phyloP scores from a whole-genome alignment of 2,888 invertebrate species.

The Drosophila crucigera region DNA sequence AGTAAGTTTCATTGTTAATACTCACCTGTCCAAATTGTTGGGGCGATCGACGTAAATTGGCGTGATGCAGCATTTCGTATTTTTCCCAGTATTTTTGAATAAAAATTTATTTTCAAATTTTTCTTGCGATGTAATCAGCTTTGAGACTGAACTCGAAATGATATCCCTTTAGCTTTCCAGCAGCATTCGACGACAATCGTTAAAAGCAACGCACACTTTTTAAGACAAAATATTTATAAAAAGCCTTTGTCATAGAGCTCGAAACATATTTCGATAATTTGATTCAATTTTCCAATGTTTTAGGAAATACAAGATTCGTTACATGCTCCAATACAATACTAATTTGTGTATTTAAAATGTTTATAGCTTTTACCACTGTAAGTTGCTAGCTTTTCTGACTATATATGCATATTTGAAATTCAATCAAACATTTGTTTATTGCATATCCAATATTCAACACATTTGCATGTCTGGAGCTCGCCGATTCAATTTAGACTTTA shows the following conservation, averaged over 20 bases:
- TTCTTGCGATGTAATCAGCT: not conserved
- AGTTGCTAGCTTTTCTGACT: not conserved
- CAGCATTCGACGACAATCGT: not conserved
- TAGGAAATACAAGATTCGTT: not conserved
- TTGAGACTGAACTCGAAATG: not conserved
- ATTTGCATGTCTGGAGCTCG: conserved; percentile 19
- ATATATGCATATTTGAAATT: not conserved
- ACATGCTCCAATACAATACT: not conserved
- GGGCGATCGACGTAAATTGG: not conserved
- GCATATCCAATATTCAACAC: not conserved
- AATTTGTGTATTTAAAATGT: not conserved
- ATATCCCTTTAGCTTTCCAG: too few species aligned
- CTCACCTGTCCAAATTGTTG: not conserved
- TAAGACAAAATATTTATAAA: not conserved
- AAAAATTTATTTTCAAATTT: not conserved
- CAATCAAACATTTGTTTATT: not conserved
- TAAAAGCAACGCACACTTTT: conserved; percentile 17
- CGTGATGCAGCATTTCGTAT: conserved; percentile 6
- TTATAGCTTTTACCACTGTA: not conserved
- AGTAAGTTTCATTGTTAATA: not conserved
- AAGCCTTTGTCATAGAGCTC: not conserved
- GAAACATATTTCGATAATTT: not conserved
- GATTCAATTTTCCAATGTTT: conserved; percentile 3
- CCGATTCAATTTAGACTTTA: conserved; percentile 44
- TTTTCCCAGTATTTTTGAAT: too few species aligned